Conservation (phyloP, 2,113 vertebrate genomes). For the Rhinoderma darwinii region DNA sequence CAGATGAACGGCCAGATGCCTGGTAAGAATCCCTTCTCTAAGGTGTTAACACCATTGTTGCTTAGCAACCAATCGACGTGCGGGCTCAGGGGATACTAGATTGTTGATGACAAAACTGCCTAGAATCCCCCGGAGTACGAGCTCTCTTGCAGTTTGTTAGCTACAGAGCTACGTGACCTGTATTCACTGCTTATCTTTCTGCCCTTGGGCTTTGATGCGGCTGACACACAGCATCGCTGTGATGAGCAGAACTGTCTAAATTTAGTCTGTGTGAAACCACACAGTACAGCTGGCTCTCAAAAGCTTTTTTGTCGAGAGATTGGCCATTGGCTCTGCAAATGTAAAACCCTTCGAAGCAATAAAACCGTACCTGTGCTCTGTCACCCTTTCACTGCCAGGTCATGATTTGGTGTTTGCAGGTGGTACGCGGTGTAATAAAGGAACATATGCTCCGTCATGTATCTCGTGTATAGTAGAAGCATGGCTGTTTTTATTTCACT, state of each 20-base stretch:
- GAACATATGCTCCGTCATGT: not conserved
- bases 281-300: slow-evolving; percentile 75
- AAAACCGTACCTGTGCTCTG: no score
- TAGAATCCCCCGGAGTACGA: slow-evolving; percentile 80
- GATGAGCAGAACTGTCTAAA: slow-evolving; percentile 83
- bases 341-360: slow-evolving; percentile 70
- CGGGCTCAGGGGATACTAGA: slow-evolving; percentile 83
- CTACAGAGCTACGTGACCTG: slow-evolving; percentile 85
- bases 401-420: not conserved
- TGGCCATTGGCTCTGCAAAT: slow-evolving; percentile 69
- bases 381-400: slow-evolving; percentile 59
- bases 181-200: slow-evolving; percentile 83
- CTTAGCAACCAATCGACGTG: slow-evolving; percentile 87
- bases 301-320: slow-evolving; percentile 69
- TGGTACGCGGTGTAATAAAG: not conserved
- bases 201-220: slow-evolving; percentile 82
- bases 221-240: slow-evolving; percentile 82
- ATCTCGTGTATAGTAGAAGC: not conserved
- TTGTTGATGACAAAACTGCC: slow-evolving; percentile 87
- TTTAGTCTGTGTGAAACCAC: slow-evolving; percentile 81
- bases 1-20: slow-evolving; percentile 99
- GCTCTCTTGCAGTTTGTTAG: slow-evolving; percentile 82
- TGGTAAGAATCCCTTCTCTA: slow-evolving; percentile 84
- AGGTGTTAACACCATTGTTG: slow-evolving; percentile 86
- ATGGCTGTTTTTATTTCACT: not conserved